A percentile compares a stretch with the other conserved stretches of the same genome.
Conservation (phyloP, 2,797 vertebrate genomes). For the Emys orbicularis region DNA sequence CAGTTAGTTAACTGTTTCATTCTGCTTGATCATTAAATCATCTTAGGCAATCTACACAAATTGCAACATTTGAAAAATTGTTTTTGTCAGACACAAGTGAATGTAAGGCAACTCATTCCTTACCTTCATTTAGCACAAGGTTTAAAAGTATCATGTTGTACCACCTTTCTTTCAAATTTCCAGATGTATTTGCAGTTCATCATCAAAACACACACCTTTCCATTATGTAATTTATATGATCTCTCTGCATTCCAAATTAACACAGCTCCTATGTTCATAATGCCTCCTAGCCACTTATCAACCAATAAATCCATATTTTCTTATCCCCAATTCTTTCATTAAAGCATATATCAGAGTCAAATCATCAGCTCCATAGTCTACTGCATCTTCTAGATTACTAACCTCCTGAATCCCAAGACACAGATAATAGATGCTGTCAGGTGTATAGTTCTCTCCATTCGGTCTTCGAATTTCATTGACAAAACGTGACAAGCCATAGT, state of each 20-base stretch:
- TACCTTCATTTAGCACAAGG: constrained; percentile 13
- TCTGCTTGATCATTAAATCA: not conserved
- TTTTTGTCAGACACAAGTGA: not conserved
- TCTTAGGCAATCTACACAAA: constrained; percentile 27
- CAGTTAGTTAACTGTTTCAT: not conserved
- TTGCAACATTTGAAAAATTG: not conserved
- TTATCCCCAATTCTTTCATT: constrained; percentile 34
- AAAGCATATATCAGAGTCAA: constrained; percentile 19
- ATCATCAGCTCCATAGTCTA: constrained; percentile 36
- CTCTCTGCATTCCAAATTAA: not conserved
- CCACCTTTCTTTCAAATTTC: not conserved
- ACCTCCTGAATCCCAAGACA: constrained; percentile 99
- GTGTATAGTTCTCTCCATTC: constrained; percentile 92
- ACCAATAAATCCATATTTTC: constrained; percentile 13
- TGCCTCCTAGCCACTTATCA: not conserved
- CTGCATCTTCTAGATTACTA: constrained; percentile 70
- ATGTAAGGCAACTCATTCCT: not conserved
- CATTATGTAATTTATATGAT: not conserved
- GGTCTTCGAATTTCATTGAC: constrained; percentile 93
- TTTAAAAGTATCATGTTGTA: not conserved
- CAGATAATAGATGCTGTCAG: constrained; percentile 98
- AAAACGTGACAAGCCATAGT: constrained; percentile 88
- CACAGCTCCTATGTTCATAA: not conserved
- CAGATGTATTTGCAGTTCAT: not conserved
- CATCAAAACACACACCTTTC: constrained; percentile 11